Evolutionary conservation across 2,888 invertebrate genomes (phyloP).

Genomic region (Lasioglossum calceatum): DNA sequence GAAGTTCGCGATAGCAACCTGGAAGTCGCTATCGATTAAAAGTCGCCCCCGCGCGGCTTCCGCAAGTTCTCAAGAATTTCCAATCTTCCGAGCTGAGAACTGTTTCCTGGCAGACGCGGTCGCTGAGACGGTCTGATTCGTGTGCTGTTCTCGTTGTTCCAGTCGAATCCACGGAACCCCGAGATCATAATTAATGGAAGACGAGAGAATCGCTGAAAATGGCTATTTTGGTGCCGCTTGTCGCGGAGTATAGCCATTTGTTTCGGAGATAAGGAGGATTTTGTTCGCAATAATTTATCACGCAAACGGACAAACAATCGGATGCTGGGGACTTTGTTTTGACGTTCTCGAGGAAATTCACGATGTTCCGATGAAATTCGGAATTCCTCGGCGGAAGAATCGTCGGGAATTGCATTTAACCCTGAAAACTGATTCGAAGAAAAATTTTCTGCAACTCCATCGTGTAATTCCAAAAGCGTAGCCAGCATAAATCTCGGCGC

Average conservation of each 20-base stretch:
- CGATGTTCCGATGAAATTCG: not conserved
- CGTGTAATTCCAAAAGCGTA: not conserved
- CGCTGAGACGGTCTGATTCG: not conserved
- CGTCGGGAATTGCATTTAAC: not conserved
- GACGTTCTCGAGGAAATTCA: not conserved
- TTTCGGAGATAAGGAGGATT: not conserved
- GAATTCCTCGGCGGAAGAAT: not conserved
- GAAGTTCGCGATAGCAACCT: not conserved
- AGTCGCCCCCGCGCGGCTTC: not conserved
- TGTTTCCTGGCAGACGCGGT: not conserved
- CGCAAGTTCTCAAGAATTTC: conserved; percentile 9
- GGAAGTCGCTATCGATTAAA: conserved; percentile 42
- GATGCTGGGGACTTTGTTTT: not conserved
- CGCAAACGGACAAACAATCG: not conserved
- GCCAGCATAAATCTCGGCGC: not conserved
- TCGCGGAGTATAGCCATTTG: not conserved
- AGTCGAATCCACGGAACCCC: not conserved
- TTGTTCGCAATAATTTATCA: not conserved
- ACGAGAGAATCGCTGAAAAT: not conserved
- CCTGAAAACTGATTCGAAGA: not conserved
- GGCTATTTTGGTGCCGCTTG: not conserved
- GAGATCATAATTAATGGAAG: conserved; percentile 8
- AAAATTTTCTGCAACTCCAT: not conserved
- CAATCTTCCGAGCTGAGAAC: conserved; percentile 3
- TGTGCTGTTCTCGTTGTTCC: not conserved